Percentiles rank a stretch among this genome's conserved stretches.
Conservation (phyloP, 92 coral and sea anemone genomes). For the Anthopleura xanthogrammica region DNA sequence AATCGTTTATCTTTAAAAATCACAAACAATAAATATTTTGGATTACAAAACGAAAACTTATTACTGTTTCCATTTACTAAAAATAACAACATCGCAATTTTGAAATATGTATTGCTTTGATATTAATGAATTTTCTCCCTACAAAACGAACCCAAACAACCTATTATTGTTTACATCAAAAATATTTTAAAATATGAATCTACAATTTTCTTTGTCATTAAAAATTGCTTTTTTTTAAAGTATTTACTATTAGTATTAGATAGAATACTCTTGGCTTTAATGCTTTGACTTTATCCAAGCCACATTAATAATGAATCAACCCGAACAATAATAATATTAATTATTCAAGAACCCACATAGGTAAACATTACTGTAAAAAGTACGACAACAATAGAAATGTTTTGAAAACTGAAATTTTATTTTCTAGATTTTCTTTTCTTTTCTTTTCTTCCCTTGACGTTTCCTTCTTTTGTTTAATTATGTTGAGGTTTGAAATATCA, state of each 20-base stretch:
- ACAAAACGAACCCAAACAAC: background rate
- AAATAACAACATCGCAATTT: background rate
- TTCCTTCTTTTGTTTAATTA: no score
- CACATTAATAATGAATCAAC: background rate
- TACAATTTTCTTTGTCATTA: no score
- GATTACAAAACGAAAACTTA: background rate
- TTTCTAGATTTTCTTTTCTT: no score
- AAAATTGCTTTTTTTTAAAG: no score
- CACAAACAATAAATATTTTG: background rate
- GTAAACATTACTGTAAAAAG: background rate
- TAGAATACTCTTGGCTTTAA: background rate
- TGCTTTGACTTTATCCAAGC: background rate
- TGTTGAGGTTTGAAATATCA: background rate
- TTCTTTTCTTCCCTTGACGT: no score
- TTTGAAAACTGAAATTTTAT: background rate
- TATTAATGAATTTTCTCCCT: background rate
- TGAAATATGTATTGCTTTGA: background rate
- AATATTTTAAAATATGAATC: no score
- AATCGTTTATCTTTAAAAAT: background rate
- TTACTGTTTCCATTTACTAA: background rate
- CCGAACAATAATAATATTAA: background rate
- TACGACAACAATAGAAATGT: background rate
- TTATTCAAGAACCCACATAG: background rate
- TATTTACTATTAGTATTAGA: background rate
- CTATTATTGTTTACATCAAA: no score